Evolutionary conservation across 2,888 invertebrate species (phyloP).

Genomic region (Noctua janthe): DNA sequence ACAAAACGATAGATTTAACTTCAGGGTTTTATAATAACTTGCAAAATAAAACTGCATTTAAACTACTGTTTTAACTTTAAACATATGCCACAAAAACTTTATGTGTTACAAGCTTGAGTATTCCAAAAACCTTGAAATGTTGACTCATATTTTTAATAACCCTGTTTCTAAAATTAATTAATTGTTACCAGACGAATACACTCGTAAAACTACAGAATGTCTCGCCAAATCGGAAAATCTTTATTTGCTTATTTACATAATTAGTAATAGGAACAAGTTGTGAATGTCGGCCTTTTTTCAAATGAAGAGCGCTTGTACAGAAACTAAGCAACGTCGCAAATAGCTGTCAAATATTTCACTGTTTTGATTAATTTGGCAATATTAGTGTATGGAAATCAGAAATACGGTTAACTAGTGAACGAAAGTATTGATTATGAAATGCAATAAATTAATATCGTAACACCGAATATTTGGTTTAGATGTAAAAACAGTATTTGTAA

Average conservation of each 20-base stretch:
- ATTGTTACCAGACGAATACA: conserved; percentile 12
- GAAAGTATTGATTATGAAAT: no score
- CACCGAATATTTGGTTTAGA: no score
- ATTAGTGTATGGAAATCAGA: no score
- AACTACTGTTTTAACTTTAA: neutral
- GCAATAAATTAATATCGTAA: no score
- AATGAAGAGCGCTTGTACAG: conserved; percentile 4
- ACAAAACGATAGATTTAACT: conserved; percentile 19
- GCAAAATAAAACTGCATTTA: conserved; percentile 10
- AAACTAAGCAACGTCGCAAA: no score
- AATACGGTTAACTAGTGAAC: no score
- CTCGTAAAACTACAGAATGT: conserved; percentile 26
- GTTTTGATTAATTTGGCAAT: no score
- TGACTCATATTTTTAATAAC: neutral
- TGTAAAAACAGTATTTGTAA: no score
- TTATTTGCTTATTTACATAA: conserved; percentile 51
- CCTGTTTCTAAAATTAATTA: conserved; percentile 30
- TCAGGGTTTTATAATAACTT: conserved; percentile 18
- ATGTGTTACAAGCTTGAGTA: conserved; percentile 4
- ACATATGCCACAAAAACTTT: conserved; percentile 12
- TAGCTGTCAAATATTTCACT: no score
- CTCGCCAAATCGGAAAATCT: conserved; percentile 52
- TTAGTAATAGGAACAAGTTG: conserved; percentile 10
- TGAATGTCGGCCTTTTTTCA: conserved; percentile 39
- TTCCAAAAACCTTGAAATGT: conserved; percentile 9